Conservation (phyloP, 2,113 vertebrate species). For the Pseudorectes ferrugineus region DNA sequence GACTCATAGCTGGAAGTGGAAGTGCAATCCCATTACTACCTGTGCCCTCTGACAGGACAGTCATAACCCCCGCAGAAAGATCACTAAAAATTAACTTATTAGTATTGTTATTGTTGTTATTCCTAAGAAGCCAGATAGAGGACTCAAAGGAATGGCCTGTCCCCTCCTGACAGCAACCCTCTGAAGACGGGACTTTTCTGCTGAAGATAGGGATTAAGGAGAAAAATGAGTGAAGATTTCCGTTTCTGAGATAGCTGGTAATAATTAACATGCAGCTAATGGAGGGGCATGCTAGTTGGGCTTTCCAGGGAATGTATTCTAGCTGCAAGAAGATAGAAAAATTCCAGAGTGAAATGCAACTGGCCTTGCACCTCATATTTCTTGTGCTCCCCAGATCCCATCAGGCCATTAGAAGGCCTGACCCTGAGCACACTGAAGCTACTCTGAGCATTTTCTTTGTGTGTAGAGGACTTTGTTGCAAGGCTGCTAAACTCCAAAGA, state of each 20-base stretch:
- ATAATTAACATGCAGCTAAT: slow-evolving; percentile 51
- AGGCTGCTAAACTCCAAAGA: neutral
- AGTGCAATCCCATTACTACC: neutral
- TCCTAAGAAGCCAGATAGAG: neutral
- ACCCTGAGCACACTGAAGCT: neutral
- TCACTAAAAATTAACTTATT: slow-evolving; percentile 13
- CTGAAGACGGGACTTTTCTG: neutral
- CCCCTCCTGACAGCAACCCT: neutral
- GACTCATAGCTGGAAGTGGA: slow-evolving; percentile 4
- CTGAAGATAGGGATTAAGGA: slow-evolving; percentile 9
- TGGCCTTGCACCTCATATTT: slow-evolving; percentile 58
- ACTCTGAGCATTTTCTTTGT: neutral
- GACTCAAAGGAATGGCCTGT: neutral
- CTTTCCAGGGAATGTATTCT: slow-evolving; percentile 27
- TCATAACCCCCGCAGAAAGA: neutral
- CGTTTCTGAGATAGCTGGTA: slow-evolving; percentile 43
- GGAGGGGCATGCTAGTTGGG: slow-evolving; percentile 1
- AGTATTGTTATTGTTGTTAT: neutral
- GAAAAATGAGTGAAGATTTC: slow-evolving; percentile 50
- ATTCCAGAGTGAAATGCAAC: slow-evolving; percentile 51
- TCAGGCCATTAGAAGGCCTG: slow-evolving; percentile 24
- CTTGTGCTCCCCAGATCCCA: slow-evolving; percentile 24
- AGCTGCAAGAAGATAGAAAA: slow-evolving; percentile 25
- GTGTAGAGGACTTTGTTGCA: neutral
- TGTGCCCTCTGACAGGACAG: neutral